Percentiles rank a stretch among this genome's conserved stretches.
Conservation (phyloP, 1,140 invertebrate genomes). For the Aporrectodea caliginosa region DNA sequence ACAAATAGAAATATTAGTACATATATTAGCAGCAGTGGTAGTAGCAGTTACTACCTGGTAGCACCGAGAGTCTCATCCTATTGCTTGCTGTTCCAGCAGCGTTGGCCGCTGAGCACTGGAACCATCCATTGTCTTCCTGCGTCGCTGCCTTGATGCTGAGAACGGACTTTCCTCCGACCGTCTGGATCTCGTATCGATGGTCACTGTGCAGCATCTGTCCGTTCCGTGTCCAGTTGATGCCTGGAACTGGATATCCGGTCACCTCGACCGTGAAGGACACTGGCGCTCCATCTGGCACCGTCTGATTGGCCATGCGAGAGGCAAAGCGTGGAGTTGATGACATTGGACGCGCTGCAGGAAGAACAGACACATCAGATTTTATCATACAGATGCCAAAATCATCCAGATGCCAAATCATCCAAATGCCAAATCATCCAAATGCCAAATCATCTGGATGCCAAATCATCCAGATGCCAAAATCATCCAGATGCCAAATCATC, state of each 20-base stretch:
- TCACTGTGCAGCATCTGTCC: constrained; percentile 34
- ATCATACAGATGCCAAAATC: too few relatives aligned
- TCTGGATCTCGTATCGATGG: constrained; percentile 69
- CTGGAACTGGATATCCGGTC: constrained; percentile 84
- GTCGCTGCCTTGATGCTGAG: constrained; percentile 79
- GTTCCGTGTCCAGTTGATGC: constrained; percentile 91
- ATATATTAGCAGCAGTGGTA: too few relatives aligned
- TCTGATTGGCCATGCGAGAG: constrained; percentile 84
- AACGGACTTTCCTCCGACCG: constrained; percentile 72
- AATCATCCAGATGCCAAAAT: too few relatives aligned
- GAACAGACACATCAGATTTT: too few relatives aligned
- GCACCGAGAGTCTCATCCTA: constrained; percentile 70
- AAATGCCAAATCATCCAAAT: too few relatives aligned
- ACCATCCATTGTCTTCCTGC: constrained; percentile 87
- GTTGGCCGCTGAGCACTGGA: constrained; percentile 94
- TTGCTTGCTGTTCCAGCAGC: constrained; percentile 91
- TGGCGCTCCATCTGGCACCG: constrained; percentile 85
- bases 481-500: too few relatives aligned
- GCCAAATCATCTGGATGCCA: too few relatives aligned
- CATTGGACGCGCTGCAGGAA: constrained; percentile 62
- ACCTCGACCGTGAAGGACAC: constrained; percentile 82
- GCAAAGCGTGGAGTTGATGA: constrained; percentile 92
- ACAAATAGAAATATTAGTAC: too few relatives aligned
- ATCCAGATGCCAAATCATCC: too few relatives aligned
- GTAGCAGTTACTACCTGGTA: neutral